Evolutionary conservation across 1,140 invertebrate species (phyloP), one percentile per base, ranked within the genome.

Genomic region (Carposina sasakii): DNA sequence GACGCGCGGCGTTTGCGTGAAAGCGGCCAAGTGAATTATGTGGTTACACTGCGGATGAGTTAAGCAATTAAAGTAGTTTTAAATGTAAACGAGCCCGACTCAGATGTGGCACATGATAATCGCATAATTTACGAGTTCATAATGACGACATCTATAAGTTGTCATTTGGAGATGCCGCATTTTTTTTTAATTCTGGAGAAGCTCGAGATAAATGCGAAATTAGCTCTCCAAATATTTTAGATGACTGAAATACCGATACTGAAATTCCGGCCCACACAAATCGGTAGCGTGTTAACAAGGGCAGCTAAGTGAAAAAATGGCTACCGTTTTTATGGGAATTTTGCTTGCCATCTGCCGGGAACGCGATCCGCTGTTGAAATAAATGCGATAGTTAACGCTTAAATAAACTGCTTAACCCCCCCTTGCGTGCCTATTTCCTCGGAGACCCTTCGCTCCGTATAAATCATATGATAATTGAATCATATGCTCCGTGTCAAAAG

Each of bases 381-480:
- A 70, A 76, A 77, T 74, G 66, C 60, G 64, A 71, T 71, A 68
- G 71, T 81, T 77, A 75, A 79, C 73, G 77, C 70, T 78, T 60
- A 75, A 81, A 76, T 76, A 76, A 75, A 64, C 74, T 63, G 51
- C 50, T 39, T 10, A 20, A 39, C 52, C 60, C 63, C 60, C 63
- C 56, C 52, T 57, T 57, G 63, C 64, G 59, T 59, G 58, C 63
- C 34, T 46, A 49, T 45, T 47, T 40, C 30, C 57, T 15, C 52
- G 26, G 44, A 50, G 61, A 63, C 60, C 63, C 71, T 71, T 64
- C 59, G 64, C 61, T 68, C 60, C 48, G 62, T 60, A 81, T 84
- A 81, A 81, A 84, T 84, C 76, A 84, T 84, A 76, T 69, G 76
- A 79, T 84, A 84, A 84, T 84, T 84, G 81, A 84, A 84, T 84